These are phyloP conservation scores for Chironomus tentans DNA, from an alignment of 2,888 invertebrate genomes.

Conservation along the genomic window DNA sequence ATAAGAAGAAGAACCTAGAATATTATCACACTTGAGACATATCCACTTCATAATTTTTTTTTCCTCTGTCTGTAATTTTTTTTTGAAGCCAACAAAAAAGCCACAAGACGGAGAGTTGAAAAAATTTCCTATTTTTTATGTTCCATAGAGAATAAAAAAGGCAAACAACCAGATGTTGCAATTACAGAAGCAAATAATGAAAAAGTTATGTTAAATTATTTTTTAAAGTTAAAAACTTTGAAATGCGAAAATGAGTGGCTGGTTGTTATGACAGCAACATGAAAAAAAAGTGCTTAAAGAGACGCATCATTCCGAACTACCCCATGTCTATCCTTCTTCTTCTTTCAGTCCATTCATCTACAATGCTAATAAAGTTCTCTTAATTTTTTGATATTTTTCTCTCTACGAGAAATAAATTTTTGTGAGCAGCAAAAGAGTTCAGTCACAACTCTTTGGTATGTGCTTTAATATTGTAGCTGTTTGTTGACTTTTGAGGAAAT, in stretches of 20 bases:
- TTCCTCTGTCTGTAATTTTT: background rate
- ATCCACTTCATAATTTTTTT: background rate
- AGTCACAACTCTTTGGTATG: too few relatives aligned
- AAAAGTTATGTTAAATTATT: background rate
- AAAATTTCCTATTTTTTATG: background rate
- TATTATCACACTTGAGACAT: background rate
- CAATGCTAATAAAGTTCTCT: background rate
- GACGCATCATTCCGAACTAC: too few relatives aligned
- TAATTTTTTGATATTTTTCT: background rate
- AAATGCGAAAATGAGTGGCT: background rate
- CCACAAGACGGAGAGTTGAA: background rate
- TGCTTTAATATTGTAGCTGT: too few relatives aligned
- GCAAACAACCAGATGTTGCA: background rate
- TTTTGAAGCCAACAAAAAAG: background rate
- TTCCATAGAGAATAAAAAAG: too few relatives aligned
- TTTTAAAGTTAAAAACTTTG: background rate
- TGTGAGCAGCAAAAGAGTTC: too few relatives aligned
- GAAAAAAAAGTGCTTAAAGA: background rate
- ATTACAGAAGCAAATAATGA: background rate
- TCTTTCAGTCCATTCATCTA: background rate
- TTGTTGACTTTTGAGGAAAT: too few relatives aligned
- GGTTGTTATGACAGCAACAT: background rate
- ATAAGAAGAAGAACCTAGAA: background rate
- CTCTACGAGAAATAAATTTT: too few relatives aligned
- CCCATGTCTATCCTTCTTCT: background rate